phyloP scores from a whole-genome alignment of 2,797 vertebrate genomes.

The Smutsia gigantea region DNA sequence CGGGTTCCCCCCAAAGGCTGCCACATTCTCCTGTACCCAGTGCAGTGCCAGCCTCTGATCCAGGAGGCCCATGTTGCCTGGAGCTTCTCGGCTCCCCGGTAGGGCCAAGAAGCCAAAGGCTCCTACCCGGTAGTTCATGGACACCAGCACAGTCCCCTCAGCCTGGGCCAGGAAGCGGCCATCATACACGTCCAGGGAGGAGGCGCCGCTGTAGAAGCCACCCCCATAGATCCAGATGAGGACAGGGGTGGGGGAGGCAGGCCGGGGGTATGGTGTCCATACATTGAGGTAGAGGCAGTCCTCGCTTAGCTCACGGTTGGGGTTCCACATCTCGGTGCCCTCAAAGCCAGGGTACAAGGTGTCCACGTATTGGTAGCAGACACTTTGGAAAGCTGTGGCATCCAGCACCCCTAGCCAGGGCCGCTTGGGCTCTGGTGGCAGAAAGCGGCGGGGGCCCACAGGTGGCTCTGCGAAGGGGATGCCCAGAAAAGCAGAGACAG shows the following conservation, averaged over 20 bases:
- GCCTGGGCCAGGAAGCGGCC: constrained; percentile 92
- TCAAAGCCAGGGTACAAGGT: constrained; percentile 92
- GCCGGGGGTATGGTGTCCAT: constrained; percentile 91
- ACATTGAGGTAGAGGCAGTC: constrained; percentile 96
- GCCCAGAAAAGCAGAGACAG: constrained; percentile 92
- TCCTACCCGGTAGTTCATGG: constrained; percentile 95
- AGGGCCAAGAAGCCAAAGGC: constrained; percentile 95
- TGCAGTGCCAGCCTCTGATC: constrained; percentile 94
- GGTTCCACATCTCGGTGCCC: constrained; percentile 97
- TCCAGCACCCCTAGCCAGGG: constrained; percentile 89
- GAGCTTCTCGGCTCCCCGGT: constrained; percentile 92
- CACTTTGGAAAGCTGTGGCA: constrained; percentile 88
- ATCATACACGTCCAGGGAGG: constrained; percentile 95
- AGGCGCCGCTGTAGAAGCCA: constrained; percentile 94
- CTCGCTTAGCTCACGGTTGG: constrained; percentile 94
- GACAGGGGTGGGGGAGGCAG: constrained; percentile 90
- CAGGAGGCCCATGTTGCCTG: constrained; percentile 93
- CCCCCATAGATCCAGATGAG: constrained; percentile 97
- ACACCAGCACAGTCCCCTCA: constrained; percentile 92
- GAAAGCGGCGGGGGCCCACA: constrained; percentile 90
- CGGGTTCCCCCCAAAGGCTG: constrained; percentile 93
- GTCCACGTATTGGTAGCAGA: constrained; percentile 94
- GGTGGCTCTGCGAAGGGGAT: constrained; percentile 94
- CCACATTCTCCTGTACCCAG: constrained; percentile 94
- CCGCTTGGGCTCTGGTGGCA: constrained; percentile 89